Evolutionary conservation across 2,888 invertebrate species (phyloP), one percentile per base, ranked within the genome.

Genomic region (Carcina quercana): DNA sequence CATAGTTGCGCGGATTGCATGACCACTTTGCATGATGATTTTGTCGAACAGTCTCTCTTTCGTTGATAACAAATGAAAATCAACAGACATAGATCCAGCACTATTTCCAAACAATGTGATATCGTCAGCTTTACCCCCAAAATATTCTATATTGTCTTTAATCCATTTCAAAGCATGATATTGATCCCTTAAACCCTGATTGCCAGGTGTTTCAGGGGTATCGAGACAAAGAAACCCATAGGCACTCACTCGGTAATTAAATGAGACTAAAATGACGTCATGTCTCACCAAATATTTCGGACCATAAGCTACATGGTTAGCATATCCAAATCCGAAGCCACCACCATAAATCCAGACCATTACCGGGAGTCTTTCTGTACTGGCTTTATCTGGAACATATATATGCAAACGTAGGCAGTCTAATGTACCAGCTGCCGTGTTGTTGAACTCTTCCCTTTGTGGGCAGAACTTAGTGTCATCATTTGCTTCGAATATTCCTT

Each of bases 401-500:
- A 89, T 78, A 52, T 88, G 89, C 3, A 90, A 47, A 37, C 84
- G 86, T 1, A 90, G 71, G 37, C 90, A 90, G 45, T 86, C 85
- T 36, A 83, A 64, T 13, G 63, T 22, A 55, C 85, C 57, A 47
- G 68, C 12, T 53, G 46, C 34, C 10, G 68, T 32, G 21, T 22
- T 22, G 10, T 24, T 24, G 4, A n/a, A 2, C 4, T 13, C 5
- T 4, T 13, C 5, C 11, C 24, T 10, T 5, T 24, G 24, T n/a
- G n/a, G 31, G 15, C 35, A 35, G 3, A 28, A 13, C 2, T 35
- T 35, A 1, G 49, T 32, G 14, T 52, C 53, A 28, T 51, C 37
- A 15, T 37, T 36, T 2, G 56, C 58, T 2, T 47, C 40, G 22
- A 51, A 55, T 5, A 40, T 29, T 2, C 31, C 22, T 3, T 46